Evolutionary conservation across 2,113 vertebrate genomes (phyloP), one percentile per base, ranked within the genome.

Genomic region (Lasiurus borealis): DNA sequence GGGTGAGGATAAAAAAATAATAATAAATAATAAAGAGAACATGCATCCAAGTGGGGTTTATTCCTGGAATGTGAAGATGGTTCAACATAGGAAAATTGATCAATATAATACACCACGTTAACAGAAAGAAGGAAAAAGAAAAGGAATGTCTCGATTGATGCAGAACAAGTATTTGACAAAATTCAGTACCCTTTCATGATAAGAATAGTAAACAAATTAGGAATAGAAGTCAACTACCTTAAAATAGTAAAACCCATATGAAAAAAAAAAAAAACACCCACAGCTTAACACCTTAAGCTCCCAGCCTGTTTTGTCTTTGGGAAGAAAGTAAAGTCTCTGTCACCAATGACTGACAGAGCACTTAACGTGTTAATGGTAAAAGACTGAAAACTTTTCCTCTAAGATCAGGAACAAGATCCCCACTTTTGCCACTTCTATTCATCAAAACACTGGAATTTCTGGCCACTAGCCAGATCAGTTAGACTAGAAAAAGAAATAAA

Each of bases 401-500:
- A 40, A 40, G 40, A 40, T 40, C 40, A 40, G 40, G 40, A 40
- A 40, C 40, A 72, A 64, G 40, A n/a, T 62, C n/a, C 19, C 66
- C 6, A 88, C 18, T 81, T 40, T 81, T 8, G 18, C 48, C 48
- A 91, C 54, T 64, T 84, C 57, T 69, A 25, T 84, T 89, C 48
- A 84, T 31, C 18, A 89, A 52, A 82, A 34, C 82, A 87, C 44
- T 73, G 29, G 52, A 83, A 76, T 25, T 54, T 82, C 46, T 90
- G 52, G 36, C 50, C 27, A 71, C 36, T 90, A 54, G 50, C 50
- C n/a, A 50, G 8, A 78, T 52, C 50, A 78, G 5, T 84, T 77
- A 90, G 52, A 81, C 29, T 66, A 75, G 25, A 44, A 68, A 87
- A 48, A 90, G 59, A 85, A 76, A 90, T 69, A 69, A 59, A 90